A percentile compares a stretch with the other conserved stretches of the same genome.
Evolutionary conservation across 2,113 vertebrate species (phyloP).

Genomic region (Hucho hucho): DNA sequence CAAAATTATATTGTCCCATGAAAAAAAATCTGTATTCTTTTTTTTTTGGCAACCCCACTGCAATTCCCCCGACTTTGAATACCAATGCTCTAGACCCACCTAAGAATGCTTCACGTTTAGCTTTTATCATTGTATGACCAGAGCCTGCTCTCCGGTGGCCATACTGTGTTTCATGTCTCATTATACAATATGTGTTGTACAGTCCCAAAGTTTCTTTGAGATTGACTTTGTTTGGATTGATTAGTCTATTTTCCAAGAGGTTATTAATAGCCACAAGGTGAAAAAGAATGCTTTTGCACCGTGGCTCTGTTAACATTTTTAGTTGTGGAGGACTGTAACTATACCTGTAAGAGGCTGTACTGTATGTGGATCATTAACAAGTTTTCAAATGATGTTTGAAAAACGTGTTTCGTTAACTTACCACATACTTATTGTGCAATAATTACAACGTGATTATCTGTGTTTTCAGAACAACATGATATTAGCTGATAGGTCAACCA

Average conservation of each 20-base stretch:
- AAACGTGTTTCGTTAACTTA: background rate
- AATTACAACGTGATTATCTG: background rate
- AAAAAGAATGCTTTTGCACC: background rate
- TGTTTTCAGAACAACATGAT: background rate
- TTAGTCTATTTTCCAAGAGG: too few species aligned
- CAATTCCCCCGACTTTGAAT: too few species aligned
- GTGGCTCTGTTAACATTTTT: background rate
- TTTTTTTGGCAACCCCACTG: too few species aligned
- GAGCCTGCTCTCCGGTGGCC: background rate
- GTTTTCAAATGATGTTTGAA: background rate
- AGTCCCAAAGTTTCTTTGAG: background rate
- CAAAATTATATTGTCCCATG: too few species aligned
- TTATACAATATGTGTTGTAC: background rate
- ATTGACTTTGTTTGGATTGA: too few species aligned
- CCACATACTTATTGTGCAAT: background rate
- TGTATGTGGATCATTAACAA: background rate
- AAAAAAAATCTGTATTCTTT: too few species aligned
- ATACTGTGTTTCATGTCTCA: background rate
- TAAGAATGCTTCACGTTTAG: conserved; percentile 37
- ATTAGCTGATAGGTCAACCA: background rate
- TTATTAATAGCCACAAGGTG: background rate
- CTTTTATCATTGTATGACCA: background rate
- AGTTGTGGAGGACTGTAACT: too few species aligned
- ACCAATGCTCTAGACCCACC: too few species aligned
- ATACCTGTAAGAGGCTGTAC: background rate